Evolutionary conservation across 2,888 invertebrate genomes (phyloP), one percentile per base, ranked within the genome.

Genomic region (Horisme vitalbata): DNA sequence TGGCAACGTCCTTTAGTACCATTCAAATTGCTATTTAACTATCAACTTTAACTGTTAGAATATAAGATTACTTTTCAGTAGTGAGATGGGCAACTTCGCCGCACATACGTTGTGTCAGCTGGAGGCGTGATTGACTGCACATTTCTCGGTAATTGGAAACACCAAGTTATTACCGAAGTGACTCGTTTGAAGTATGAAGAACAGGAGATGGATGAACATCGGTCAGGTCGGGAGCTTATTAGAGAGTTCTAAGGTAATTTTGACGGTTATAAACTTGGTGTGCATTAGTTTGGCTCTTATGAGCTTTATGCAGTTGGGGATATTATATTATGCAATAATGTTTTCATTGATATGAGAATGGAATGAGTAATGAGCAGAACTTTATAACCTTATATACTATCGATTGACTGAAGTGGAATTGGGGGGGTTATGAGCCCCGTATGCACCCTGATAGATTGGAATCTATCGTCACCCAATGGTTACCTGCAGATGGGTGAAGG

Each of bases 101-200:
- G 63, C 55, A 53, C 63, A 64, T 74, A 74, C 70, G 71, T 71
- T 67, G 69, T 70, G 69, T 70, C 75, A 55, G 63, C 61, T 64
- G 61, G 41, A 49, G 32, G 27, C 49, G 62, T 81, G 80, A 83
- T 81, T 74, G 75, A 83, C 76, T 75, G 74, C 74, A 57, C 71
- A 71, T 76, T 79, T 71, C 60, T 52, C 52, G 60, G 75, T 80
- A 78, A 81, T 81, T 81, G 82, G 79, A 79, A 74, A 75, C 60
- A 61, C 63, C 62, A 59, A 59, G 67, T 71, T 76, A 73, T 71
- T 70, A 66, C 65, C 58, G 53, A 63, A 57, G 48, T 52, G 62
- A 57, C 56, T 64, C 59, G 63, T 66, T 72, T 65, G 63, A 61
- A 63, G 50, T 56, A 54, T 58, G 58, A 49, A 52, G 52, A 45